Evolutionary conservation across 2,888 invertebrate genomes (phyloP), one percentile per base, ranked within the genome.

Genomic region (Drosophila greeni): DNA sequence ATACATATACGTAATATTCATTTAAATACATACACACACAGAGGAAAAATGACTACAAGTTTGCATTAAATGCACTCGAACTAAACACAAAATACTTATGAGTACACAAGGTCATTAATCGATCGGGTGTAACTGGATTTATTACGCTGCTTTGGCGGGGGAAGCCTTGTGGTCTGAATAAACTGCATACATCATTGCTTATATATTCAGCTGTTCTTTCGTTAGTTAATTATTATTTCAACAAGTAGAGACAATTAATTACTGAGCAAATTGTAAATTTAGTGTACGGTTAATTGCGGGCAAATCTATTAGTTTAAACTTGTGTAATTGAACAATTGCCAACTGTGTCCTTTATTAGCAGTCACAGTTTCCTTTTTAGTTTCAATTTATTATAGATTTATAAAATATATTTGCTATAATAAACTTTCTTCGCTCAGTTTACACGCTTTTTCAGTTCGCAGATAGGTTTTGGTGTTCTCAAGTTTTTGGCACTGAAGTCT

Each of bases 11-110:
- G 55, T 49, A 64, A 65, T 52, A 37, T 29, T 62, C 33, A 56
- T 58, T 76, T 74, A 58, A 45, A 45, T 45, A 45, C 45, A 77
- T 73, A 70, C 56, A 70, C 20, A 20, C 47, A 65, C 53, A 70
- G 59, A 71, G 58, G 65, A 82, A 53, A 77, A 80, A 80, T 84
- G 82, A 82, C 82, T 82, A 82, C 59, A 67, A 66, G 60, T 47
- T 74, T 82, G 85, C 86, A 86, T 85, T 85, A 73, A 78, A 85
- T 86, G 86, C 86, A 72, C 59, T 67, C 74, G 66, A 81, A 81
- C 79, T 75, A 77, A 76, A 74, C 73, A 53, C 34, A 74, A 74
- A 78, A 76, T 76, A 79, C 76, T 74, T 81, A 70, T 66, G 37
- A 53, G 56, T 42, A 61, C 42, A 51, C 48, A 16, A 16, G 57